These are phyloP conservation scores for Drosophila anomalata DNA, from an alignment of 2,888 invertebrate species.

Conservation along the genomic window DNA sequence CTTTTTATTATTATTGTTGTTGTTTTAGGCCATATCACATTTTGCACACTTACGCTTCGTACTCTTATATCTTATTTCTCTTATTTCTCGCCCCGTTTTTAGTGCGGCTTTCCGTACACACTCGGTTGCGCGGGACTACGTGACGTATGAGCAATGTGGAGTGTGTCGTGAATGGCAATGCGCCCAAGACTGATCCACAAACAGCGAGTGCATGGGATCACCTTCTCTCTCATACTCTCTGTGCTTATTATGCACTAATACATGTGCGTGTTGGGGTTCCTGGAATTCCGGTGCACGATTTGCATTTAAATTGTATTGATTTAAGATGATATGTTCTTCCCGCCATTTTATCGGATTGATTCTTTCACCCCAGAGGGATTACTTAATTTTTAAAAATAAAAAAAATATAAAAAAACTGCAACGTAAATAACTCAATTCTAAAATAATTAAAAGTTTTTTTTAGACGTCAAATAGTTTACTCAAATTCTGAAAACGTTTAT, in stretches of 20 bases:
- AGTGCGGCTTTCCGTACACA: constrained; percentile 19
- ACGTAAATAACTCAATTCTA: no score
- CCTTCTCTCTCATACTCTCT: neutral
- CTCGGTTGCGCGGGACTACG: constrained; percentile 41
- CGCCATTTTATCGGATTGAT: neutral
- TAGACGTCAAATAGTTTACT: no score
- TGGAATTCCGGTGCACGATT: constrained; percentile 24
- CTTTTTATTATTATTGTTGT: constrained; percentile 22
- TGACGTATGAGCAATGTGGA: constrained; percentile 71
- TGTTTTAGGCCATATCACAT: constrained; percentile 60
- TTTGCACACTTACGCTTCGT: constrained; percentile 41
- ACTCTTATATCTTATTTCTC: constrained; percentile 28
- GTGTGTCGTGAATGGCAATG: constrained; percentile 58
- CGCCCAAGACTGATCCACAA: constrained; percentile 19
- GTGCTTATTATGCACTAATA: neutral
- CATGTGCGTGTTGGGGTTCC: constrained; percentile 34
- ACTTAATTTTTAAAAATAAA: neutral
- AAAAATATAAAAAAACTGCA: neutral
- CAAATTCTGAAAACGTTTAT: no score
- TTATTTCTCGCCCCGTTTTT: constrained; percentile 6
- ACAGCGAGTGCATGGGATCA: neutral
- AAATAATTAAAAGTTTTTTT: no score
- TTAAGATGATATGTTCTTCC: constrained; percentile 5
- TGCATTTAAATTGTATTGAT: constrained; percentile 16
- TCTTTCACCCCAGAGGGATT: neutral